These are phyloP conservation scores for Saccostrea echinata DNA, from an alignment of 1,140 invertebrate genomes.

Conservation along the genomic window DNA sequence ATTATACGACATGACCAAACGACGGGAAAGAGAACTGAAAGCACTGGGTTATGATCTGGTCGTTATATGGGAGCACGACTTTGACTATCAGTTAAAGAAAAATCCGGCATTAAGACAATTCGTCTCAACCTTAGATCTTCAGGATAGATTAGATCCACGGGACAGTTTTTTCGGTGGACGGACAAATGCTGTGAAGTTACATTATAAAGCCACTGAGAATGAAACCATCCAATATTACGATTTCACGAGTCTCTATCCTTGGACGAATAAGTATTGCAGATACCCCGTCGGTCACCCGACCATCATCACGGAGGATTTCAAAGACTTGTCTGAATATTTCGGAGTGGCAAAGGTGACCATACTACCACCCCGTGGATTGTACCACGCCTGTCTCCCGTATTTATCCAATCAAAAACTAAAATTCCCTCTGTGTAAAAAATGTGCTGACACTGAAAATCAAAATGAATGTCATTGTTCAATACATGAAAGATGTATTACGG, in stretches of 20 bases:
- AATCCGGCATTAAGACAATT: too few species aligned
- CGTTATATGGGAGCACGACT: constrained; percentile 37
- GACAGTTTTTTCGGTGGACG: constrained; percentile 77
- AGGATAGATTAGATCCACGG: constrained; percentile 61
- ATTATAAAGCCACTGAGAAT: constrained; percentile 62
- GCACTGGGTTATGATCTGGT: constrained; percentile 51
- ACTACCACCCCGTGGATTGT: constrained; percentile 58
- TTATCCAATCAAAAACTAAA: too few species aligned
- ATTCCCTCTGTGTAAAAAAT: too few species aligned
- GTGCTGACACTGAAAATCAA: too few species aligned
- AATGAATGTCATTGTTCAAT: too few species aligned
- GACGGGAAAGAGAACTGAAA: constrained; percentile 45
- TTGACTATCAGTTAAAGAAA: neutral
- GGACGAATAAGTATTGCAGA: constrained; percentile 60
- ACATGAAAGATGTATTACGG: too few species aligned
- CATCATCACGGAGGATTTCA: constrained; percentile 71
- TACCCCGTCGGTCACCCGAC: constrained; percentile 77
- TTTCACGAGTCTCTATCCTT: constrained; percentile 69
- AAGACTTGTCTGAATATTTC: constrained; percentile 54
- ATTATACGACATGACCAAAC: constrained; percentile 53
- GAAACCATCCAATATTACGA: constrained; percentile 75
- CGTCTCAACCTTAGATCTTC: neutral
- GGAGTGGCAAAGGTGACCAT: constrained; percentile 67
- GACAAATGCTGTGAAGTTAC: constrained; percentile 71
- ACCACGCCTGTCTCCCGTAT: constrained; percentile 46